Percentiles rank a stretch among this genome's conserved stretches.
phyloP scores from a whole-genome alignment of 2,113 vertebrate species.

The Microcebus murinus region DNA sequence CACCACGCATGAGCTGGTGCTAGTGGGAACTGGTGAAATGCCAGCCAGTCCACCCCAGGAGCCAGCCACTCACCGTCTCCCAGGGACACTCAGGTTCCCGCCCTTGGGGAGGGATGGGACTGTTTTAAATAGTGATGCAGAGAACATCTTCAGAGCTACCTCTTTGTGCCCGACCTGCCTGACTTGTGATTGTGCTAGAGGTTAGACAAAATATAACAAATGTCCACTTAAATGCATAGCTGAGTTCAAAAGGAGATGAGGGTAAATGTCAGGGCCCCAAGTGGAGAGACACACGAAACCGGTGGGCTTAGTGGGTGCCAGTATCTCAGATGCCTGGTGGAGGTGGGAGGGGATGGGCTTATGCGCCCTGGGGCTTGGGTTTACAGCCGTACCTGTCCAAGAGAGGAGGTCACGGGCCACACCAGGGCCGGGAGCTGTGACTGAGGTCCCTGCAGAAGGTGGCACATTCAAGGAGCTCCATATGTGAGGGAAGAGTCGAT shows the following conservation, averaged over 20 bases:
- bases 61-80: not conserved
- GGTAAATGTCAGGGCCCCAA: not conserved
- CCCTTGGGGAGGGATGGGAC: no score
- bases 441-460: not conserved
- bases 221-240: no score
- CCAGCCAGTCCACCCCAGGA: not conserved
- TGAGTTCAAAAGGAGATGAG: not conserved
- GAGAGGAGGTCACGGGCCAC: not conserved
- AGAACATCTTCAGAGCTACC: not conserved
- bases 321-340: not conserved
- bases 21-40: not conserved
- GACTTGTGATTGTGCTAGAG: not conserved
- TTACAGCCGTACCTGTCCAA: rapidly evolving
- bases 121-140: not conserved
- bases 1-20: not conserved
- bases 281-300: not conserved
- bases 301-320: not conserved
- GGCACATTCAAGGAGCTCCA: not conserved
- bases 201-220: not conserved
- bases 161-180: not conserved
- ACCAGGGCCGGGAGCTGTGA: not conserved
- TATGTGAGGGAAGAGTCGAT: not conserved
- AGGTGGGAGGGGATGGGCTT: no score
- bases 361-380: not conserved
- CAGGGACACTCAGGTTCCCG: not conserved